Evolutionary conservation across 2,888 invertebrate genomes (phyloP).

Genomic region (Aromia moschata): DNA sequence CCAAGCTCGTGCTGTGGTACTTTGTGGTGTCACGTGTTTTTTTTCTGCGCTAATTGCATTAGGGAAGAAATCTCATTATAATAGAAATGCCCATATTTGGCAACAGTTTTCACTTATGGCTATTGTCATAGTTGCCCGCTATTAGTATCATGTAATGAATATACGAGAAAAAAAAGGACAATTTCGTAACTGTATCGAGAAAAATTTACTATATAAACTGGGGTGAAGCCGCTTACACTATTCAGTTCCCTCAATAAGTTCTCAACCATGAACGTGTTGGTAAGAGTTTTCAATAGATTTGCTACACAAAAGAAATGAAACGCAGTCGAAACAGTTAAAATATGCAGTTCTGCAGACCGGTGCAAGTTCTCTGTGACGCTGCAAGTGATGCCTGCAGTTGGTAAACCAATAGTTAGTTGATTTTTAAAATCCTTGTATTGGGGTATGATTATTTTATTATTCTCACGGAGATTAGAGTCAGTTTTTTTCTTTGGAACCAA

Average conservation of each 20-base stretch:
- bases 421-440: too few species aligned
- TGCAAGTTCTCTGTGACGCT: too few species aligned
- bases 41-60: neutral
- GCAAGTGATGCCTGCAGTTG: too few species aligned
- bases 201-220: constrained; percentile 1
- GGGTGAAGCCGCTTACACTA: neutral
- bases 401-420: too few species aligned
- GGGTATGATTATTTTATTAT: too few species aligned
- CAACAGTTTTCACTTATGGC: neutral
- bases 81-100: neutral
- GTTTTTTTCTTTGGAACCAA: too few species aligned
- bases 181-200: neutral
- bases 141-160: neutral
- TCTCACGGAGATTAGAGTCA: too few species aligned
- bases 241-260: constrained; percentile 2
- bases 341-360: neutral
- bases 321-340: neutral
- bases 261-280: constrained; percentile 2
- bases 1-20: too few species aligned
- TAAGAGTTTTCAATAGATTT: neutral
- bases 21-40: too few species aligned
- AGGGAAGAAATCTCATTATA: neutral
- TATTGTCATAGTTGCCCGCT: neutral
- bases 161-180: neutral
- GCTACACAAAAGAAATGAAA: neutral